Percentiles rank a stretch among this genome's conserved stretches.
Evolutionary conservation across 2,797 vertebrate species (phyloP).

Genomic region (Chromis chromis): DNA sequence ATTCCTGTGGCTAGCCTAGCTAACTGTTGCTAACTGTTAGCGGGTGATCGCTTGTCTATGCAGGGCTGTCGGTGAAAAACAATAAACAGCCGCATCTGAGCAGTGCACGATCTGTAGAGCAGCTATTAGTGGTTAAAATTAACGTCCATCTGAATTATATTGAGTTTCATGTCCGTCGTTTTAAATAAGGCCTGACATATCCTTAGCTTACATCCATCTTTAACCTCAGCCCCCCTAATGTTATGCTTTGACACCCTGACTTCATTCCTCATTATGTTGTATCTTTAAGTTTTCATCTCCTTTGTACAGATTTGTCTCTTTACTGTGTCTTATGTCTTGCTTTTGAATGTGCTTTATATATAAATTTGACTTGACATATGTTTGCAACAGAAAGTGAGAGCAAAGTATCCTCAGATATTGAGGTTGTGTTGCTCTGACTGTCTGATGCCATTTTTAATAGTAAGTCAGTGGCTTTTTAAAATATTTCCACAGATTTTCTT

Average conservation of each 20-base stretch:
- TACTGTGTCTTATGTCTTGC: too few species aligned
- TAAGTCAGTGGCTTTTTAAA: neutral
- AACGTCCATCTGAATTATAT: too few species aligned
- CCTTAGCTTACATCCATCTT: neutral
- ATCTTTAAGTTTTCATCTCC: too few species aligned
- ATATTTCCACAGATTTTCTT: neutral
- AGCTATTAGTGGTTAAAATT: neutral
- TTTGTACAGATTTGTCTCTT: too few species aligned
- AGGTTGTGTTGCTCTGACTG: neutral
- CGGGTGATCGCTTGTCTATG: neutral
- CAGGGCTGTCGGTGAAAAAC: too few species aligned
- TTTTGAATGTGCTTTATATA: too few species aligned
- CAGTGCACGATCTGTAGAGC: accelerated
- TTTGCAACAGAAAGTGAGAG: neutral
- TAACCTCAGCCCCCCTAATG: neutral
- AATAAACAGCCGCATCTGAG: neutral
- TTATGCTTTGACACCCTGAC: too few species aligned
- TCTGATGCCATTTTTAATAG: neutral
- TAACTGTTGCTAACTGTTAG: neutral
- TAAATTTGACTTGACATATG: too few species aligned
- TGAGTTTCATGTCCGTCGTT: neutral
- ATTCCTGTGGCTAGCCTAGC: too few species aligned
- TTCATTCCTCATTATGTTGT: too few species aligned
- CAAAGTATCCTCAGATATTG: neutral
- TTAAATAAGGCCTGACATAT: neutral